Percentiles rank a stretch among this genome's conserved stretches.
Evolutionary conservation across 2,113 vertebrate species (phyloP).

Genomic region (Brevimyrus niger): DNA sequence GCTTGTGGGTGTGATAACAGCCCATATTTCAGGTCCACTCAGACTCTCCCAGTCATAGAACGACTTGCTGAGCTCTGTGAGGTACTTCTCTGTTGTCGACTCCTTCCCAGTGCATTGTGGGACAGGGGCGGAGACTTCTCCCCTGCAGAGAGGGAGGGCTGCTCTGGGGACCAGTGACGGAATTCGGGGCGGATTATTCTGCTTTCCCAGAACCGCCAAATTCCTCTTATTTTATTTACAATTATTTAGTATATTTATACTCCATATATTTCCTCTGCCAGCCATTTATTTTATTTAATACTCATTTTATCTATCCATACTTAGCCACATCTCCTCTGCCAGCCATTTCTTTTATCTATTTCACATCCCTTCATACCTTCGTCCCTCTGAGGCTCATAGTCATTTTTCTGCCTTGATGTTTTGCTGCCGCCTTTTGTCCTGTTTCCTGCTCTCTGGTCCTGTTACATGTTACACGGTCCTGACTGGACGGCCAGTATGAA

Average conservation of each 20-base stretch:
- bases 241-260: not conserved
- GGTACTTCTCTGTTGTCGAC: not conserved
- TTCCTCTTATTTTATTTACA: not conserved
- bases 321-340: too few relatives aligned
- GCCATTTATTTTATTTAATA: not conserved
- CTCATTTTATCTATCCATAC: too few relatives aligned
- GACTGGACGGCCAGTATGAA: not conserved
- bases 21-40: not conserved
- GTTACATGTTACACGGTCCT: not conserved
- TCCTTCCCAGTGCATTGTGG: not conserved
- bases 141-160: not conserved
- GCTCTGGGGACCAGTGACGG: not conserved
- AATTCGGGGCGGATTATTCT: not conserved
- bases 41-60: not conserved
- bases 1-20: not conserved
- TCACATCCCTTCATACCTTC: not conserved
- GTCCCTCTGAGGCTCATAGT: not conserved
- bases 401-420: not conserved
- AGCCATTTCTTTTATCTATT: not conserved
- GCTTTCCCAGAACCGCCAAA: not conserved
- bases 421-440: not conserved
- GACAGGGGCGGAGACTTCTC: not conserved
- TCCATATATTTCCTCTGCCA: not conserved
- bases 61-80: not conserved
- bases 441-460: not conserved